phyloP scores from a whole-genome alignment of 2,113 vertebrate species.

The Edolisoma coerulescens region DNA sequence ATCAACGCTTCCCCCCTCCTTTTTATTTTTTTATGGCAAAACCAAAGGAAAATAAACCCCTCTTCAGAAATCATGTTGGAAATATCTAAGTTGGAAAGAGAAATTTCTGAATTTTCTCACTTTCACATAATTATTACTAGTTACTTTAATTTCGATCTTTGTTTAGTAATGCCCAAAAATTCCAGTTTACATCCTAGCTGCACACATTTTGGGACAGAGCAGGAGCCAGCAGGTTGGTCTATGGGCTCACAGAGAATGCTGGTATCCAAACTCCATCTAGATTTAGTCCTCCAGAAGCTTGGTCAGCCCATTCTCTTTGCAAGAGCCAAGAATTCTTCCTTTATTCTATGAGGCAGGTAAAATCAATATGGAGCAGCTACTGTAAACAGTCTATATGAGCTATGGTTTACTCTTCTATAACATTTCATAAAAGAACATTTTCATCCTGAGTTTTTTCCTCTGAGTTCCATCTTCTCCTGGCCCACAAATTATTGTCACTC shows the following conservation, averaged over 20 bases:
- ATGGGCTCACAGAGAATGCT: background rate
- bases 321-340: background rate
- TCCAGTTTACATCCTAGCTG: background rate
- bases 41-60: background rate
- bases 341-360: background rate
- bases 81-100: background rate
- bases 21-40: background rate
- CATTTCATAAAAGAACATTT: background rate
- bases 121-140: background rate
- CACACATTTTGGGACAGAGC: background rate
- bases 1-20: rapidly evolving
- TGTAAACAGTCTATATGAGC: background rate
- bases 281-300: background rate
- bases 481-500: background rate
- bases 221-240: background rate
- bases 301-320: background rate
- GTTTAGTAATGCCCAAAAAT: background rate
- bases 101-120: background rate
- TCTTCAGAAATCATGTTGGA: background rate
- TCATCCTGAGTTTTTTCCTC: background rate
- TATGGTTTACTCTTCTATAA: background rate
- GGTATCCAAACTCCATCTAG: background rate
- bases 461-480: background rate
- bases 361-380: background rate
- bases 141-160: background rate